phyloP scores from a whole-genome alignment of 2,888 invertebrate species.

The Drepanosiphum platanoidis region DNA sequence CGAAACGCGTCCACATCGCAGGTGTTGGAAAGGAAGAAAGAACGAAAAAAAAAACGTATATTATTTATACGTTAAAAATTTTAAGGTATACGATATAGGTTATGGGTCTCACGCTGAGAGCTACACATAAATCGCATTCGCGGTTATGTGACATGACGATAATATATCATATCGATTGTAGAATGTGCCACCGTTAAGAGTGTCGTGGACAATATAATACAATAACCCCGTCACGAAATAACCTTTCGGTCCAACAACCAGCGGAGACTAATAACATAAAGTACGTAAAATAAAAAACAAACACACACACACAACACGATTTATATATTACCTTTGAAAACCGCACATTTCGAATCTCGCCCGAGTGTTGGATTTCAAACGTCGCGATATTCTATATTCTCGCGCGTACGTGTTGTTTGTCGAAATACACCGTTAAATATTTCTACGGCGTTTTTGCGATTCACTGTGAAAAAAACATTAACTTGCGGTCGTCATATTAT shows the following conservation, averaged over 20 bases:
- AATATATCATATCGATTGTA: conserved; percentile 8
- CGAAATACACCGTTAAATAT: background rate
- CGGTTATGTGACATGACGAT: background rate
- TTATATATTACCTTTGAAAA: background rate
- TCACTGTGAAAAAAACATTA: background rate
- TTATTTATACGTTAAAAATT: background rate
- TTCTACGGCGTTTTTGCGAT: background rate
- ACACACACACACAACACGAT: background rate
- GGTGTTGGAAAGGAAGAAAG: no score
- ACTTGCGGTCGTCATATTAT: background rate
- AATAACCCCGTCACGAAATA: conserved; percentile 20
- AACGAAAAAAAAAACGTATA: background rate
- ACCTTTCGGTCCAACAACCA: no score
- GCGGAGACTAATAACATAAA: no score
- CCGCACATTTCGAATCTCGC: background rate
- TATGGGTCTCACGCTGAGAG: conserved; percentile 5
- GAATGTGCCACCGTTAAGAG: conserved; percentile 12
- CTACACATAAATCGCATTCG: background rate
- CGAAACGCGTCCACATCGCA: background rate
- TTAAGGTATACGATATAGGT: background rate
- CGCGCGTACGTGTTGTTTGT: no score
- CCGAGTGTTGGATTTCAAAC: background rate
- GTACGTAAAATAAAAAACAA: background rate
- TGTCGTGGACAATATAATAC: no score
- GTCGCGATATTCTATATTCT: no score